Base-by-base conservation (phyloP, 2,888 invertebrate species). In the Elmis aenea region DNA sequence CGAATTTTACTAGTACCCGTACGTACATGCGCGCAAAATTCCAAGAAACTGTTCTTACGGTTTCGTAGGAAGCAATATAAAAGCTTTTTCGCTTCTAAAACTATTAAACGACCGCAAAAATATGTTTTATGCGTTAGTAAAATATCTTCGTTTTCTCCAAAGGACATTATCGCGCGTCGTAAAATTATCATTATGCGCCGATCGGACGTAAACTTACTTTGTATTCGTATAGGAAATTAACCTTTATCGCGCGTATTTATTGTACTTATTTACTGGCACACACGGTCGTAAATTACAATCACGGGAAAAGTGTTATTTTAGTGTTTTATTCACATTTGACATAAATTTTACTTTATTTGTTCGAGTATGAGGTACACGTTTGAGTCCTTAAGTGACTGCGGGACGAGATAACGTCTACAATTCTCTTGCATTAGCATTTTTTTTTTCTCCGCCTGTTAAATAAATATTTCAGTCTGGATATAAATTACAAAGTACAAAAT, bases 171-270 rank as follows among this genome's bases (percentile, higher is more conserved):
- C 25, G 31, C 14, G 21, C 22, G 46, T 33, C 30, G 42, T 46
- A 46, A 46, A 46, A 46, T 46, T 43, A 46, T 46, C 39, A 43
- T 43, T 46, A 43, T 43, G 46, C 33, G 32, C 33, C 33, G 42
- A 42, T 38, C 33, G 27, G 30, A 35, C 33, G 27, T 35, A 42
- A 26, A 42, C 37, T 31, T 44, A 45, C 45, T 38, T 42, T 42
- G 45, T 45, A 45, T 38, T 42, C 40, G 28, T 39, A 40, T 44
- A 36, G 36, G 33, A 40, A 44, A 40, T 40, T 33, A 33, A 24
- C 26, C 33, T 33, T 24, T 24, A 33, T 33, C 20, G 18, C n/a
- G 38, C 39, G 28, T 40, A 40, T 40, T 40, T 40, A 35, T 40
- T 40, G 29, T 35, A 26, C 24, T 31, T 40, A 35, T 40, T 40